Percentiles rank a stretch among this genome's conserved stretches.
These are phyloP conservation scores for Lathamus discolor DNA, from an alignment of 2,113 vertebrate genomes.

Conservation along the genomic window DNA sequence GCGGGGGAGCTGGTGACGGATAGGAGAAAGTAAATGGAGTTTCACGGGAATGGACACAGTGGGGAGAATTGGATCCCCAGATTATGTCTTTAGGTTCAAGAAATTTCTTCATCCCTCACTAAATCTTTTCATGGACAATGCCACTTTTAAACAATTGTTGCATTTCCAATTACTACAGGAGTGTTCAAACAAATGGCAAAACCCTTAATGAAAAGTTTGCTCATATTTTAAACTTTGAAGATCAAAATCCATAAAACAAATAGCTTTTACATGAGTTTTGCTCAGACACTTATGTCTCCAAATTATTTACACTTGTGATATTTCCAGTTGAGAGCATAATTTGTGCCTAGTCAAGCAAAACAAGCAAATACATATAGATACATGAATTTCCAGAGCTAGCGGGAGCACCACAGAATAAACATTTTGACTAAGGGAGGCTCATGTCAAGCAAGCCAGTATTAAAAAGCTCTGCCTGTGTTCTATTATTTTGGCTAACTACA, in stretches of 20 bases:
- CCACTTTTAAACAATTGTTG: constrained; percentile 88
- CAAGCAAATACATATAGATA: constrained; percentile 71
- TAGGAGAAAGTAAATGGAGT: constrained; percentile 78
- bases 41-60: constrained; percentile 84
- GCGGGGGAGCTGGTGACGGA: constrained; percentile 72
- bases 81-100: constrained; percentile 85
- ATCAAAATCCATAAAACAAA: constrained; percentile 79
- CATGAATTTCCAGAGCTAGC: constrained; percentile 73
- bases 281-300: constrained; percentile 70
- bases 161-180: constrained; percentile 85
- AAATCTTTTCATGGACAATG: constrained; percentile 85
- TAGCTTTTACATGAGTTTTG: constrained; percentile 62
- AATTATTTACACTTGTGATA: constrained; percentile 80
- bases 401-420: constrained; percentile 8
- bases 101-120: constrained; percentile 88
- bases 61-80: constrained; percentile 86
- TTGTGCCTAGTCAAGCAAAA: constrained; percentile 74
- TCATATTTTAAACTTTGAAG: constrained; percentile 79
- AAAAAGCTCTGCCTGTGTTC: constrained; percentile 67
- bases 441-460: constrained; percentile 65
- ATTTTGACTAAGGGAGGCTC: constrained; percentile 70
- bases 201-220: constrained; percentile 78
- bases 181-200: constrained; percentile 81
- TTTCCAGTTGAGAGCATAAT: constrained; percentile 78
- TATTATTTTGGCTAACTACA: constrained; percentile 67